Conservation (phyloP, 2,888 invertebrate genomes). For the Drosophila yooni region DNA sequence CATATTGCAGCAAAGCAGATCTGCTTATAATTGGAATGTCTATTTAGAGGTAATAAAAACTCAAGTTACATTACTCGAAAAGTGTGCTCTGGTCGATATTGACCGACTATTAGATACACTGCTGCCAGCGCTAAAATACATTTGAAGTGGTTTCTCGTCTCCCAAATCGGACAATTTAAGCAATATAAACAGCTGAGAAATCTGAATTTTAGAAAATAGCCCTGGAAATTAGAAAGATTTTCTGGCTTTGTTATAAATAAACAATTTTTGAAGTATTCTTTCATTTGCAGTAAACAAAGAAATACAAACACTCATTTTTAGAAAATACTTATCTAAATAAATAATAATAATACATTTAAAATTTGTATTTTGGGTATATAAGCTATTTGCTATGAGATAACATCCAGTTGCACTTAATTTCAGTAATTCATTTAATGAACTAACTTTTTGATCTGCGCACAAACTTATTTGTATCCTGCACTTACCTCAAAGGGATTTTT, state of each 20-base stretch:
- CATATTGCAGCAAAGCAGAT: background rate
- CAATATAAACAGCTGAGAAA: background rate
- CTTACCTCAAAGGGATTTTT: background rate
- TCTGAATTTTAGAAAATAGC: background rate
- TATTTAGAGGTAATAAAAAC: background rate
- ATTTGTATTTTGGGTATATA: accelerated
- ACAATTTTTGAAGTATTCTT: accelerated
- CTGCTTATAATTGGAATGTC: background rate
- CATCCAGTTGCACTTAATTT: background rate
- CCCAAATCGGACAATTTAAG: background rate
- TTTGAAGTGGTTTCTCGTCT: background rate
- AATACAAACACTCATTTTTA: background rate
- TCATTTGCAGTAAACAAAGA: background rate
- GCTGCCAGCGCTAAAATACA: background rate
- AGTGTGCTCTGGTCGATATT: background rate
- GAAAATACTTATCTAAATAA: background rate
- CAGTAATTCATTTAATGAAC: background rate
- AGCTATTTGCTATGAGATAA: background rate
- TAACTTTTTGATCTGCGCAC: background rate
- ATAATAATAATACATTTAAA: too few species aligned
- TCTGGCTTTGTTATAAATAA: background rate
- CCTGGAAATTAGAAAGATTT: background rate
- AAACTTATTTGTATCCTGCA: background rate
- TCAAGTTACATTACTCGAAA: background rate
- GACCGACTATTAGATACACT: background rate